Base-by-base conservation (phyloP, 1,140 invertebrate species). In the Marisa cornuarietis region DNA sequence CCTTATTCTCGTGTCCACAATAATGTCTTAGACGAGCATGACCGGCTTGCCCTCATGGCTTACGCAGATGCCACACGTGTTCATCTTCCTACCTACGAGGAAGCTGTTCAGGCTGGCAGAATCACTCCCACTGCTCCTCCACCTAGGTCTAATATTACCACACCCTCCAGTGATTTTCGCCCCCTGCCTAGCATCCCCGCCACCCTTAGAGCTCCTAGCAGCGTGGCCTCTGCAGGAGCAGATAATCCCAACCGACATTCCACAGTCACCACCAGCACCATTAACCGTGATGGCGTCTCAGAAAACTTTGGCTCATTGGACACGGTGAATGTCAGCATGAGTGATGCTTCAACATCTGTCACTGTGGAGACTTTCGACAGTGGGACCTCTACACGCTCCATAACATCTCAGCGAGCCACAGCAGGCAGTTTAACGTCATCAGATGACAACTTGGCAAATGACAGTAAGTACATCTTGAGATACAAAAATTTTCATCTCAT, bases 261-360 rank as follows among this genome's bases (percentile, higher is more conserved):
- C 16, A 87, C 88, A 8, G 86, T 84, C 4, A 89, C 89, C 9
- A 88, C 85, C 62, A 89, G 85, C 76, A 89, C 88, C 42, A 86
- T 89, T 69, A 89, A 89, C 78, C 80, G 88, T 51, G 89, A 89
- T 71, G 87, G 85, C 65, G 82, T 87, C 68, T 88, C 87, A 42
- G 85, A 88, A 42, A 86, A 88, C 54, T 90, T 89, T 84, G 89
- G 89, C 24, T 90, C 89, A 62, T 81, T 89, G 61, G 89, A 90
- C 77, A 90, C 89, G 26, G 87, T 90, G 24, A 90, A 90, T 81
- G 86, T 89, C 63, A 89, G 87, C 82, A 87, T 88, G 83, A 87
- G 87, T 79, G 87, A 88, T 83, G 89, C 89, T 8, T 89, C 88
- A 16, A 90, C 89, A 3, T 85, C 88, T 13, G 83, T 85, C 22